Evolutionary conservation across 2,888 invertebrate species (phyloP), one percentile per base, ranked within the genome.

Genomic region (Phymatocera aterrima): DNA sequence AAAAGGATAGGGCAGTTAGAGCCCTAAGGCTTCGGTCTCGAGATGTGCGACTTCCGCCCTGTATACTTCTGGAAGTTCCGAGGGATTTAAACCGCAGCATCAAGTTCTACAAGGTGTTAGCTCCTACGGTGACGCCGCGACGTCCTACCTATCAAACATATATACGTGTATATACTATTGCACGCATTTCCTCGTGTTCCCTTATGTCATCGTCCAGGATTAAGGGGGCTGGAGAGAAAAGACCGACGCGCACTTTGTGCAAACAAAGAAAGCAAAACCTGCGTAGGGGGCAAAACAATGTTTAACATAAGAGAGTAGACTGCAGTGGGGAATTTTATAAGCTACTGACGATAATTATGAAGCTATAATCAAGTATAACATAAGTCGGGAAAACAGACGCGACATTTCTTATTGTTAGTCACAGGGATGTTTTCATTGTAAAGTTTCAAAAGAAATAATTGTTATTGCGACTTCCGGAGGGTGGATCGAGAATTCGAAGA

Each of bases 11-110:
- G 57, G 75, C 28, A 24, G 31, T 24, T 5, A 46, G 57, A 40
- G 40, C 75, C 75, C 75, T 60, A 75, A 75, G 60, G 75, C 57
- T 75, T 75, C 57, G 75, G 75, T 75, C 40, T 75, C 60, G 43
- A 57, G 75, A 75, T 57, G 75, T 60, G 75, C 40, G 57, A 75
- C 75, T 75, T 75, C 75, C 75, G 75, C 60, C 75, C 40, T 37
- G 15, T 43, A 6, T 10, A 43, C 43, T 43, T 43, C 43, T 34
- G 61, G n/a, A 40, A 75, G 43, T 57, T 72, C 51, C 54, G 57
- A 60, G 57, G 57, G 57, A 54, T 75, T 57, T 75, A 57, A 72
- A 72, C 51, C 37, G 64, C 24, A 8, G 60, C 24, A 15, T 18
- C n/a, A 18, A 21, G 60, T 60, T 43, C 43, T 51, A 51, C 51